Percentiles rank a stretch among this genome's conserved stretches.
Conservation (phyloP, 2,797 vertebrate genomes). For the Florisuga fusca region DNA sequence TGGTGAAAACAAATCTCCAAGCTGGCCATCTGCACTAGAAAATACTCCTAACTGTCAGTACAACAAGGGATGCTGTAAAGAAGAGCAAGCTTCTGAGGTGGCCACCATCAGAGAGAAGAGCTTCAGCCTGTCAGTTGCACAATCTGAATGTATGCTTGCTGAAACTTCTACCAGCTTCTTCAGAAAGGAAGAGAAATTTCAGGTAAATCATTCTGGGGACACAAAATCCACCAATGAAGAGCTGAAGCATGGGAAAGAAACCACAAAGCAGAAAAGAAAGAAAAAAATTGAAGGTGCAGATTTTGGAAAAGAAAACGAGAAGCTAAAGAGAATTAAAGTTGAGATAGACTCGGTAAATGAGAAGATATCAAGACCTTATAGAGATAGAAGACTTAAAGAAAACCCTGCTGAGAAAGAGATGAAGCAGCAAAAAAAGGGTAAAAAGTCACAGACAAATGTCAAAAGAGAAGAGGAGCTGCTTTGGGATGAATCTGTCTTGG, state of each 20-base stretch:
- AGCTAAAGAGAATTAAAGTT: slow-evolving; percentile 39
- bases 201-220: slow-evolving; percentile 1
- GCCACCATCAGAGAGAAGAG: neutral
- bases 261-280: slow-evolving; percentile 46
- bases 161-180: slow-evolving; percentile 19
- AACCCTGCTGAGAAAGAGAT: slow-evolving; percentile 39
- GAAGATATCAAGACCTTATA: slow-evolving; percentile 67
- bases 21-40: slow-evolving; percentile 15
- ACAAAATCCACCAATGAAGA: slow-evolving; percentile 9
- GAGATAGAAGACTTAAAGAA: slow-evolving; percentile 50
- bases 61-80: neutral
- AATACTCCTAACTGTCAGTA: neutral
- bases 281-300: slow-evolving; percentile 16
- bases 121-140: neutral
- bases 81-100: slow-evolving; percentile 7
- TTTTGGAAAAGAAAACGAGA: slow-evolving; percentile 53
- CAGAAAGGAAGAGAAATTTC: slow-evolving; percentile 30
- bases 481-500: slow-evolving; percentile 90
- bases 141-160: slow-evolving; percentile 22
- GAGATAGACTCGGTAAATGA: slow-evolving; percentile 26
- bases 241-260: slow-evolving; percentile 23
- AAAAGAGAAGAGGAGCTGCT: slow-evolving; percentile 90
- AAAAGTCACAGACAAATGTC: slow-evolving; percentile 75
- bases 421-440: slow-evolving; percentile 80
- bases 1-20: neutral